Evolutionary conservation across 2,888 invertebrate genomes (phyloP), one percentile per base, ranked within the genome.

Genomic region (Corythucha ciliata): DNA sequence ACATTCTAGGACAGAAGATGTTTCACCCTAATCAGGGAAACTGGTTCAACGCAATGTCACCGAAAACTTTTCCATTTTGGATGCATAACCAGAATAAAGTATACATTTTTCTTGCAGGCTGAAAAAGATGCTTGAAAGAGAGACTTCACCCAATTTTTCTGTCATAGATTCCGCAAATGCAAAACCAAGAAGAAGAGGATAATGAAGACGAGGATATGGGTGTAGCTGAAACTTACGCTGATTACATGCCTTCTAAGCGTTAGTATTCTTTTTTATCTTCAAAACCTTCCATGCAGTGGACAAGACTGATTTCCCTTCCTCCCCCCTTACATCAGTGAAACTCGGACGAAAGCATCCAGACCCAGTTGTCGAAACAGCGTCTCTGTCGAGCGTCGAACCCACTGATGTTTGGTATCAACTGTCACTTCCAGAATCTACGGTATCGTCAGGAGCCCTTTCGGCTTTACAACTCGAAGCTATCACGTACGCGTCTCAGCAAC

Each of bases 351-450:
- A 91, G 65, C 98, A 99, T 76, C 98, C 98, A 0, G 98, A 99
- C 72, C 87, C 92, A 0, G 97, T 99, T 5, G 98, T 99, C 7
- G 98, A 99, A 70, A 98, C 98, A 0, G 94, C 94, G 7, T 96
- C 97, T 0, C 73, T 99, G 37, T 91, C 94, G 0, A 93, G 92
- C 32, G 94, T 97, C 46, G 89, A 90, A 64, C 92, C 96, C 0
- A 86, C 88, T 1, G 91, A 96, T 68, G 87, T 94, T 48, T 85
- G 85, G 73, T 97, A 96, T 71, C 75, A 77, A 59, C 59, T 86
- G 46, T 83, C 88, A 8, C 75, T 90, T 61, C 94, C 97, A 1
- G 81, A 81, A 49, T 82, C 88, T 60, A 80, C 83, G 0, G 81
- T 96, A 51, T 82, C 86, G 65, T 76, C 77, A 48, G 93, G 94